Conservation (phyloP, 30 jellyfish, hydroid and myxozoan species). For the Clytia hemisphaerica region DNA sequence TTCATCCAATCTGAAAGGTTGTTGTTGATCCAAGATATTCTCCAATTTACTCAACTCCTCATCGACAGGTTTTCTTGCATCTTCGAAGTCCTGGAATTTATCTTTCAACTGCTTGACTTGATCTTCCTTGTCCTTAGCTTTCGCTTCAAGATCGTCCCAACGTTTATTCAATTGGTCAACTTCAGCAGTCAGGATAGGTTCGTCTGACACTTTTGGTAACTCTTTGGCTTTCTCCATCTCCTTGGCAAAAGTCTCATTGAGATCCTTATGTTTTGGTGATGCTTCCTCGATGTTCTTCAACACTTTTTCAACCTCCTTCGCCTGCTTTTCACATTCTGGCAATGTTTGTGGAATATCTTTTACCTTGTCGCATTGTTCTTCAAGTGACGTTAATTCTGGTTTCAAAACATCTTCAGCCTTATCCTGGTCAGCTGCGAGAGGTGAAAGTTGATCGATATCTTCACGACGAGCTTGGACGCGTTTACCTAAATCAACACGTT, state of each 20-base stretch:
- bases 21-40: slow-evolving; percentile 21
- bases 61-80: slow-evolving; percentile 31
- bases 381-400: slow-evolving; percentile 37
- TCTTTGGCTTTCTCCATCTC: slow-evolving; percentile 26
- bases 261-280: slow-evolving; percentile 23
- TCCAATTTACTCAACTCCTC: slow-evolving; percentile 41
- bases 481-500: slow-evolving; percentile 34
- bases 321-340: slow-evolving; percentile 71
- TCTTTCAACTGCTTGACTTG: slow-evolving; percentile 45
- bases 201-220: slow-evolving; percentile 33
- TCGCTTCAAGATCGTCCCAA: slow-evolving; percentile 26
- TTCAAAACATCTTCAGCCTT: slow-evolving; percentile 24
- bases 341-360: slow-evolving; percentile 46
- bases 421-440: slow-evolving; percentile 47
- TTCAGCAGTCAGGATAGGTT: slow-evolving; percentile 45
- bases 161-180: slow-evolving; percentile 30
- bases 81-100: slow-evolving; percentile 42
- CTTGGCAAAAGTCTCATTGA: slow-evolving; percentile 28
- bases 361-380: slow-evolving; percentile 18
- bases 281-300: slow-evolving; percentile 47
- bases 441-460: slow-evolving; percentile 44
- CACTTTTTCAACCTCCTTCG: slow-evolving; percentile 30
- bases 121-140: slow-evolving; percentile 36
- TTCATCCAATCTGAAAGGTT: slow-evolving; percentile 59
- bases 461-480: slow-evolving; percentile 32